Base-by-base conservation (phyloP, 1,140 invertebrate genomes). In the Matsumurasca onukii region DNA sequence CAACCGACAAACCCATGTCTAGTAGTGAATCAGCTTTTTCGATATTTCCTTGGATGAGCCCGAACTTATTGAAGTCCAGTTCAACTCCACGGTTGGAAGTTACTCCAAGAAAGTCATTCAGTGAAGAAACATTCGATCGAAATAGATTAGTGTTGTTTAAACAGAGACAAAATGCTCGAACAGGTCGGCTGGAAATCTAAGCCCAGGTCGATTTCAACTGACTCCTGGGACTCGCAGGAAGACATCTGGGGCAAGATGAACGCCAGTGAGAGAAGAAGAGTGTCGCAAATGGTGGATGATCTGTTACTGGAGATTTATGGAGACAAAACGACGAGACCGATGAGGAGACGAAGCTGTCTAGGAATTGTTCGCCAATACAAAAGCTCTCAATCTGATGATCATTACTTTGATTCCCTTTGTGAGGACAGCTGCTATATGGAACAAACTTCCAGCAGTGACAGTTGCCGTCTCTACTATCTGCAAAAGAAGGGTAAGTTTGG, bases 251-350 rank as follows among this genome's bases (percentile, higher is more conserved):
- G 24, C 49, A 51, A 22, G n/a, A 5, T 51, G 49, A 51, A 51
- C 5, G 17, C 49, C 3, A 3, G 24, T 3, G 49, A 51, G 17
- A 51, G n/a, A 20, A 51, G 49, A 20, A 51, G 49, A 20, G 49
- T 51, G 5, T 12, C 49, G 3, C 49, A 51, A 22, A 51, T 51
- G 49, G 49, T 51, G 49, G 49, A 51, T n/a, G 49, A 51, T 22
- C 49, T 51, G n/a, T 22, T 51, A 22, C 24, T 51, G 49, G 49
- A 51, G 49, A 51, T 51, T 22, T 51, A 51, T 22, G 49, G 49
- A 51, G 49, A 51, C 3, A 51, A 51, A 22, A n/a, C 17, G 5
- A 51, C 49, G 49, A 5, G 49, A 20, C 49, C 49, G n/a, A 22
- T n/a, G n/a, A 5, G 49, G 3, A 17, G 49, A 9, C 3, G 49